Conservation (phyloP, 2,797 vertebrate genomes). For the Pelobates cultripes region DNA sequence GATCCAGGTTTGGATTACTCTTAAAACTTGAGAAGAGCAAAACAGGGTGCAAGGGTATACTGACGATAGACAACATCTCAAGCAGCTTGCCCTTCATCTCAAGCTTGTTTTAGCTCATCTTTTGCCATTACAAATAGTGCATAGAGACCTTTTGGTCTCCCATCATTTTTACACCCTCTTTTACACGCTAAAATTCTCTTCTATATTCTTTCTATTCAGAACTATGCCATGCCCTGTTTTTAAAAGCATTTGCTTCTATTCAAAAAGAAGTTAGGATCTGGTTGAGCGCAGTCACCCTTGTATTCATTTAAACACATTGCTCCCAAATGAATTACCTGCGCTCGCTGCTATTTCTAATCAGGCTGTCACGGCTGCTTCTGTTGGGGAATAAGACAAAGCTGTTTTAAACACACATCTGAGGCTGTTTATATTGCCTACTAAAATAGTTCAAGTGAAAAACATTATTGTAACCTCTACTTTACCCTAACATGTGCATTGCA, state of each 20-base stretch:
- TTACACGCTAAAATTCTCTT: no score
- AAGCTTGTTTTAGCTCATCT: no score
- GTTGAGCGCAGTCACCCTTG: constrained; percentile 37
- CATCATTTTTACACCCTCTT: no score
- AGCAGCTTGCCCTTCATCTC: no score
- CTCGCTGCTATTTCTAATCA: constrained; percentile 29
- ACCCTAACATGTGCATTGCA: constrained; percentile 40
- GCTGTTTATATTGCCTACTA: constrained; percentile 35
- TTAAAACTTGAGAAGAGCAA: no score
- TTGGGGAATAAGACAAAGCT: constrained; percentile 35
- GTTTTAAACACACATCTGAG: constrained; percentile 38
- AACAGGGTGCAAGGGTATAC: no score
- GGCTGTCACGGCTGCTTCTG: constrained; percentile 14
- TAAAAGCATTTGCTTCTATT: background rate
- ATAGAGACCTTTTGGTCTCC: no score
- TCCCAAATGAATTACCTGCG: constrained; percentile 32
- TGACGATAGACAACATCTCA: no score
- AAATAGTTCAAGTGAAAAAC: constrained; percentile 44
- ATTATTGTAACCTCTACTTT: constrained; percentile 51
- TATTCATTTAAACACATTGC: constrained; percentile 37
- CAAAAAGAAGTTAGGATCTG: constrained; percentile 9
- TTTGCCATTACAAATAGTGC: no score
- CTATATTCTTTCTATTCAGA: no score
- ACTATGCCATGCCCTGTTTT: background rate
- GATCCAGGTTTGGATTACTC: no score